These are phyloP conservation scores for Polypterus bichir DNA, from an alignment of 2,113 vertebrate genomes.

Conservation along the genomic window DNA sequence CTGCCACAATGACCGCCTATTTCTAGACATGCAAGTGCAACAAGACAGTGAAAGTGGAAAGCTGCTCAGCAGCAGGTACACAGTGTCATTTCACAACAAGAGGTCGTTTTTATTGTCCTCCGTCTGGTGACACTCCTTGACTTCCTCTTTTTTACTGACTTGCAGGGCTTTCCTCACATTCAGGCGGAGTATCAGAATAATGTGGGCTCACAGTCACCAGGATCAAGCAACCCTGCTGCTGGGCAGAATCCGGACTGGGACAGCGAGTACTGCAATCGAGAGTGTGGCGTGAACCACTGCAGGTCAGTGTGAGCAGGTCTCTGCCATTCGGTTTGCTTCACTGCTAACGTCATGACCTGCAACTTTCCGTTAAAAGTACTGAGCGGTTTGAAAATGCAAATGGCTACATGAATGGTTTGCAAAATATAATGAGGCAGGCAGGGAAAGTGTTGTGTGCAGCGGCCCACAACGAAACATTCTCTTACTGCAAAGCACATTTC, in stretches of 20 bases:
- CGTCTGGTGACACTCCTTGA: not conserved
- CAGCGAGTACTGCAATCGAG: constrained; percentile 79
- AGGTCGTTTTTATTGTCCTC: not conserved
- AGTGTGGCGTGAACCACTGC: constrained; percentile 91
- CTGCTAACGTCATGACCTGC: no score
- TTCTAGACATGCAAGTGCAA: not conserved
- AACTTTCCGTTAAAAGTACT: no score
- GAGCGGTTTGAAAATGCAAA: no score
- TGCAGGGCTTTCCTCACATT: constrained; percentile 82
- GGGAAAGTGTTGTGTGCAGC: no score
- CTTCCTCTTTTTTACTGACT: not conserved
- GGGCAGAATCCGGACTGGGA: constrained; percentile 84
- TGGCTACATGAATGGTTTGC: no score
- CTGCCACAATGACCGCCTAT: no score
- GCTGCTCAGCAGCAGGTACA: not conserved
- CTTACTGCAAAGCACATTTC: no score
- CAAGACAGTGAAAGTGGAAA: not conserved
- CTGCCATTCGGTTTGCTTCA: no score
- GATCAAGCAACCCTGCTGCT: constrained; percentile 60
- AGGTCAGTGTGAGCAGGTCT: constrained; percentile 51
- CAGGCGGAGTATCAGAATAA: constrained; percentile 83
- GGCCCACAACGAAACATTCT: no score
- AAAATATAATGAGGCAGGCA: no score
- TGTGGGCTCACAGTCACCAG: constrained; percentile 80
- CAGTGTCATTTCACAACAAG: not conserved